Conservation (phyloP, 1,140 invertebrate species). For the Meloidogyne exigua region DNA sequence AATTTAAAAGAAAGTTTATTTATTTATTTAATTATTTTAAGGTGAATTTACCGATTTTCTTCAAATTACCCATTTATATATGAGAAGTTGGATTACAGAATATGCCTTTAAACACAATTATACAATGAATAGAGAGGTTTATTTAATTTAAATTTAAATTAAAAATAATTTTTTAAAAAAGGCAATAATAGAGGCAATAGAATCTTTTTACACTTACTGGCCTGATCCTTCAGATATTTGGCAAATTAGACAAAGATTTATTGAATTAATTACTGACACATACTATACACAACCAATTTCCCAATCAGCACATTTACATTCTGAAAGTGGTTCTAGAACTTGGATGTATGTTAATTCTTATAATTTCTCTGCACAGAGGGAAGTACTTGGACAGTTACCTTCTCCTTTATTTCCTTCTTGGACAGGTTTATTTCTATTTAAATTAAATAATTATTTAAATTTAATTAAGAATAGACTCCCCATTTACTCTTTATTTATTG, state of each 20-base stretch:
- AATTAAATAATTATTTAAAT: neutral
- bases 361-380: slow-evolving; percentile 53
- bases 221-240: slow-evolving; percentile 57
- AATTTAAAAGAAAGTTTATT: slow-evolving; percentile 4
- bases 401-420: slow-evolving; percentile 47
- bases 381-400: slow-evolving; percentile 24
- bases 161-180: neutral
- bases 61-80: slow-evolving; percentile 49
- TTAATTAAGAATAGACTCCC: too few relatives aligned
- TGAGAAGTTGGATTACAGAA: slow-evolving; percentile 54
- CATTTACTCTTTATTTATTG: slow-evolving; percentile 14
- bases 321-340: slow-evolving; percentile 53
- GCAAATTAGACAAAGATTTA: slow-evolving; percentile 58
- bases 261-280: slow-evolving; percentile 58
- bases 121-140: slow-evolving; percentile 61
- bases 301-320: slow-evolving; percentile 60
- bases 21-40: neutral
- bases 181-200: slow-evolving; percentile 60
- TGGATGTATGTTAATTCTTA: slow-evolving; percentile 63
- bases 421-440: slow-evolving; percentile 52
- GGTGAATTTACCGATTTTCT: slow-evolving; percentile 62
- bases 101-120: slow-evolving; percentile 61
- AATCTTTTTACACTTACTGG: slow-evolving; percentile 60
- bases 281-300: slow-evolving; percentile 59
- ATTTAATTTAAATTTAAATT: slow-evolving; percentile 3